Base-by-base conservation (phyloP, 1,140 invertebrate genomes). In the Temnothorax curvispinosus region DNA sequence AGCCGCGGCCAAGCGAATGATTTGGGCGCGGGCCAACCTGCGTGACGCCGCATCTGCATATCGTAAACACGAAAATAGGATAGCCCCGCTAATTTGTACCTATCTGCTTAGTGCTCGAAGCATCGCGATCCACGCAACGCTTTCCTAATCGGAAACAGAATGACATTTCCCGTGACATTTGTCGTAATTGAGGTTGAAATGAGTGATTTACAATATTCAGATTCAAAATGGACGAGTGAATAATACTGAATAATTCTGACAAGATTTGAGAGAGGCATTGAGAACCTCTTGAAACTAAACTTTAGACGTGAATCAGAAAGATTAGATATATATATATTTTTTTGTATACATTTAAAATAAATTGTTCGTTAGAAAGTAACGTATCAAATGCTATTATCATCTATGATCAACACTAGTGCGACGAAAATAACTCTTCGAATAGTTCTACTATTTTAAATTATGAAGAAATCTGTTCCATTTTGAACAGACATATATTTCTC, bases 11-110 rank as follows among this genome's bases (percentile, higher is more conserved):
- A 21, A 35, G 65, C 21, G 58, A 58, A 64, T 65, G 89, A 90
- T 89, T 90, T 90, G 89, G 89, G 38, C 54, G 54, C 58, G 52
- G 32, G 89, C 89, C 89, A 90, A 89, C 74, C 72, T 80, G 71
- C 64, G 82, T 75, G 78, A 77, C 44, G 88, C 85, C 82, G 65
- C 65, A 87, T 89, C 87, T 87, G 88, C 85, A 87, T 90, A 87
- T 89, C 85, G 85, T 60, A 78, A 88, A 87, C 76, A 85, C 82
- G 88, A 90, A 90, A 90, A 89, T 89, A 90, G 88, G 85, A 87
- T 62, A 50, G 77, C 11, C 50, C 65, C 52, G 65, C 88, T 90
- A 90, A 90, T 90, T 89, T 86, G 58, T 89, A 84, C 89, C 85
- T 60, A 87, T 82, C 87, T 75, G 87, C 82, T 86, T 69, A 65